phyloP scores from a whole-genome alignment of 2,113 vertebrate species.

The Aphelocoma coerulescens region DNA sequence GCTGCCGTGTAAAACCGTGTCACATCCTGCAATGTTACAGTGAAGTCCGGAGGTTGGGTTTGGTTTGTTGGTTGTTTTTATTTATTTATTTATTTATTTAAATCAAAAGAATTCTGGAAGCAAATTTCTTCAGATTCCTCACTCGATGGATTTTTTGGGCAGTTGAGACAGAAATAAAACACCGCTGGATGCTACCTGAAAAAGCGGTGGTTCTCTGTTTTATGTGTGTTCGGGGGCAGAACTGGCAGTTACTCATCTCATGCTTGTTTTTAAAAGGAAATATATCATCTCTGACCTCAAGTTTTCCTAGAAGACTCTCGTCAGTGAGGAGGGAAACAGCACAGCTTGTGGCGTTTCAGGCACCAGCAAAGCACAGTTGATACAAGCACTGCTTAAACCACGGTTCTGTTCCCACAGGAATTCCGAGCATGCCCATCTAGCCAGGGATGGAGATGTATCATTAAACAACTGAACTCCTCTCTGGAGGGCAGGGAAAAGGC shows the following conservation, averaged over 20 bases:
- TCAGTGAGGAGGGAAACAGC: not conserved
- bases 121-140: not conserved
- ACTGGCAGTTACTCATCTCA: not conserved
- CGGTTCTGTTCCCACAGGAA: not conserved
- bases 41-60: not conserved
- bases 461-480: not conserved
- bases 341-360: not conserved
- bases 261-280: not conserved
- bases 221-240: not conserved
- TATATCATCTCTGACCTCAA: not conserved
- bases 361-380: not conserved
- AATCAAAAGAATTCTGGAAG: not conserved
- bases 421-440: not conserved
- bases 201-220: not conserved
- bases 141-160: not conserved
- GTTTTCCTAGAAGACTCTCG: not conserved
- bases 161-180: not conserved
- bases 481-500: not conserved
- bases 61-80: not conserved
- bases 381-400: not conserved
- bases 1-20: rapidly evolving
- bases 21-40: not conserved
- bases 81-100: not conserved
- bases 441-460: not conserved
- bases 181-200: not conserved